Evolutionary conservation across 2,797 vertebrate species (phyloP), one percentile per base, ranked within the genome.

Genomic region (Hyperoplus lanceolatus): DNA sequence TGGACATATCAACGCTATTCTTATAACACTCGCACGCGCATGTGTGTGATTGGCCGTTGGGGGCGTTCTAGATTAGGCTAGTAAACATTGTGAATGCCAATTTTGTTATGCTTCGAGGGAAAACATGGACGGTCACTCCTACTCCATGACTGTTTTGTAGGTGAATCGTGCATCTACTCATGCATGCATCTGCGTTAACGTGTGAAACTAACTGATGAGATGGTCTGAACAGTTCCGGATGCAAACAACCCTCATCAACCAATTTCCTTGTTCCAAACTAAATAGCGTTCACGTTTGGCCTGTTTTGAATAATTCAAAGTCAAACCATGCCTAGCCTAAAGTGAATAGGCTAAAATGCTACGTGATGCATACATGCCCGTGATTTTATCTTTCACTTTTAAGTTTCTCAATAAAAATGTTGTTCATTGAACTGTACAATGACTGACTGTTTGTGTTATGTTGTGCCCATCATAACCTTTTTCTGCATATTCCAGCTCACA

Each of bases 21-120:
- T 67, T 66, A 8, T 9, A 16, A 18, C 41, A 36, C 38, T 49
- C 8, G 39, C 53, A 50, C 60, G 67, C 60, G 59, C 67, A 46
- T 4, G 6, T 14, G 0, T 51, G 42, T 38, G 38, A 64, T 70
- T 70, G 71, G 58, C 5, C 12, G 56, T 4, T 18, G 21, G 7
- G 4, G 3, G 49, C 8, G 13, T 42, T 67, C 8, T 29, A 61
- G 18, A 61, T 36, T 1, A 29, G 29, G 29, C 29, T 29, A 38
- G 1, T n/a, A 15, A 49, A 4, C 16, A 4, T 14, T 4, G 4
- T 15, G 21, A 63, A 38, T 38, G 12, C 21, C 21, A 55, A 36
- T 12, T 14, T 10, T 11, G 12, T 8, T 2, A 1, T 4, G 10
- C 16, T 2, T 9, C 15, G 16, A 58, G 29, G 5, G 15, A 39